These are phyloP conservation scores for Schrankia costaestrigalis DNA, from an alignment of 2,888 invertebrate species.

Conservation along the genomic window DNA sequence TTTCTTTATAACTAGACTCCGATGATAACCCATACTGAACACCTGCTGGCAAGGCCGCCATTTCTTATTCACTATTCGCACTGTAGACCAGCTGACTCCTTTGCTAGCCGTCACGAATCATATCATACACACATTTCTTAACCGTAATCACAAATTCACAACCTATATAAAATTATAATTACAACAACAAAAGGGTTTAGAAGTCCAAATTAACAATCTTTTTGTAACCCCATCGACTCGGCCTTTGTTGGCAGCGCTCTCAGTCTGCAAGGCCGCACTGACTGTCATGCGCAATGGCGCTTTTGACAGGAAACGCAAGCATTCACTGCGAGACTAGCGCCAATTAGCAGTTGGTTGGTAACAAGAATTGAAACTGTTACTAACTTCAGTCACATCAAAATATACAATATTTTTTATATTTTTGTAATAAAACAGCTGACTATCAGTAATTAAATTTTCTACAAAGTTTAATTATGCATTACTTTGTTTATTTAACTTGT, in stretches of 20 bases:
- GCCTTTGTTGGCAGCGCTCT: slow-evolving; percentile 81
- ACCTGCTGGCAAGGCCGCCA: slow-evolving; percentile 99
- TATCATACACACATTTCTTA: slow-evolving; percentile 80
- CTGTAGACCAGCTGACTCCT: slow-evolving; percentile 87
- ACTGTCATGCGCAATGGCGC: slow-evolving; percentile 80
- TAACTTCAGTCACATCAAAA: slow-evolving; percentile 47
- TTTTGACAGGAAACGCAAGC: slow-evolving; percentile 79
- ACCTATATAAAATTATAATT: slow-evolving; percentile 81
- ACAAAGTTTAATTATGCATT: slow-evolving; percentile 10
- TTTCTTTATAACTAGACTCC: slow-evolving; percentile 93
- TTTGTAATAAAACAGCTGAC: slow-evolving; percentile 23
- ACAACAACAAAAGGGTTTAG: slow-evolving; percentile 78
- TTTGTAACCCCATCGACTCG: slow-evolving; percentile 81
- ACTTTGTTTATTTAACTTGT: slow-evolving; percentile 12
- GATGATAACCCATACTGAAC: slow-evolving; percentile 98
- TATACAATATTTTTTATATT: slow-evolving; percentile 39
- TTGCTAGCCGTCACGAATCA: slow-evolving; percentile 81
- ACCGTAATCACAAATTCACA: slow-evolving; percentile 81
- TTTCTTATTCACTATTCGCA: slow-evolving; percentile 86
- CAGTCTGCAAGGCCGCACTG: slow-evolving; percentile 81
- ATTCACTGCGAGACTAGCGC: slow-evolving; percentile 77
- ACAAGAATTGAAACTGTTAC: slow-evolving; percentile 48
- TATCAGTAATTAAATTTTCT: slow-evolving; percentile 15
- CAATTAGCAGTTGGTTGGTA: slow-evolving; percentile 66
- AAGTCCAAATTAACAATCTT: slow-evolving; percentile 78